These are phyloP conservation scores for Pyrrhia umbra DNA, from an alignment of 2,888 invertebrate species.

Conservation along the genomic window DNA sequence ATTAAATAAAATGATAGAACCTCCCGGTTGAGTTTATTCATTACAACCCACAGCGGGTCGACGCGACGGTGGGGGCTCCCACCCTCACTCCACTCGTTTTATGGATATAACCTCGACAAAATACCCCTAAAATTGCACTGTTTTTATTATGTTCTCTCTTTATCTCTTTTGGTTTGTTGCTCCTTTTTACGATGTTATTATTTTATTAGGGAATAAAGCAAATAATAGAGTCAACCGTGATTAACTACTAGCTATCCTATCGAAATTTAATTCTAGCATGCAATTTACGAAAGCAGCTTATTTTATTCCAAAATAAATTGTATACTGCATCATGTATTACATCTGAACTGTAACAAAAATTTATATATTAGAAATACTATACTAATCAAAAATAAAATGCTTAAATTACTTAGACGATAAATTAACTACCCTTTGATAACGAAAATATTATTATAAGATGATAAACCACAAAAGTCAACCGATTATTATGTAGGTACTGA, in stretches of 20 bases:
- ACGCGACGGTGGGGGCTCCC: slow-evolving; percentile 66
- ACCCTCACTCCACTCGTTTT: slow-evolving; percentile 84
- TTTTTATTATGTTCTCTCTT: slow-evolving; percentile 90
- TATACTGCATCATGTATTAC: too few relatives aligned
- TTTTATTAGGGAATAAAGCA: slow-evolving; percentile 84
- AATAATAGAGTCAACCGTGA: slow-evolving; percentile 67
- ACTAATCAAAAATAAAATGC: too few relatives aligned
- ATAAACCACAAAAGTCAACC: too few relatives aligned
- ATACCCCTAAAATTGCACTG: slow-evolving; percentile 90
- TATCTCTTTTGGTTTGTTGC: slow-evolving; percentile 89
- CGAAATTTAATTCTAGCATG: slow-evolving; percentile 8
- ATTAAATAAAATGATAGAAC: slow-evolving; percentile 87
- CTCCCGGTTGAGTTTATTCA: slow-evolving; percentile 89
- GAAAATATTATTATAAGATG: too few relatives aligned
- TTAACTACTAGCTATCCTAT: slow-evolving; percentile 48
- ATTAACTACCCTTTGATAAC: too few relatives aligned
- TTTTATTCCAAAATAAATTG: too few relatives aligned
- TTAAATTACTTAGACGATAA: too few relatives aligned
- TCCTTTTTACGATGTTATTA: slow-evolving; percentile 87
- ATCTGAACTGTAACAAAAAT: too few relatives aligned
- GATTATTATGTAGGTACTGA: slow-evolving; percentile 25
- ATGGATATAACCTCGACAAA: slow-evolving; percentile 90
- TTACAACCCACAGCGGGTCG: slow-evolving; percentile 83
- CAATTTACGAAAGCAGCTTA: too few relatives aligned
- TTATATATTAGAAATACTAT: too few relatives aligned